phyloP scores from a whole-genome alignment of 2,113 vertebrate species.

The Hemichromis elongatus region DNA sequence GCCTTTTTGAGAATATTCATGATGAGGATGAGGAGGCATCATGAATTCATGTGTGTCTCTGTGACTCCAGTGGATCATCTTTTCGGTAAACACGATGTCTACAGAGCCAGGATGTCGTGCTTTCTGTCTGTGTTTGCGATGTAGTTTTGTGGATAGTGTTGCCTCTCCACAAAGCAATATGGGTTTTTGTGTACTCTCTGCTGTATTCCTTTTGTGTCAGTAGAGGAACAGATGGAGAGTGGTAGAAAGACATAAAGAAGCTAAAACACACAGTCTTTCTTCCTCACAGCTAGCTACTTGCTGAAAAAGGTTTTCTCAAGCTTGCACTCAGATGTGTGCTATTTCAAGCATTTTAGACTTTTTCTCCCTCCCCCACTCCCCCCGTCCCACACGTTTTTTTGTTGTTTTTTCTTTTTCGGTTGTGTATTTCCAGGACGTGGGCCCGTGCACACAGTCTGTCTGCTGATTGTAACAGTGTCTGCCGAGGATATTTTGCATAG shows the following conservation, averaged over 20 bases:
- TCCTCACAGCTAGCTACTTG: slow-evolving; percentile 61
- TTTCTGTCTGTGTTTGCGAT: slow-evolving; percentile 51
- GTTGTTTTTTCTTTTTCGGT: not conserved
- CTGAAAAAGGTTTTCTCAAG: slow-evolving; percentile 64
- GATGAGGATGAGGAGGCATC: slow-evolving; percentile 80
- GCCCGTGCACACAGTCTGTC: slow-evolving; percentile 11
- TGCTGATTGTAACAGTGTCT: not conserved
- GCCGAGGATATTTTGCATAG: not conserved
- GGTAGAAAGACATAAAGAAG: slow-evolving; percentile 56
- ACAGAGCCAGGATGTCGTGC: slow-evolving; percentile 47
- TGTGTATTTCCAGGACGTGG: slow-evolving; percentile 38
- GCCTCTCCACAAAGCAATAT: slow-evolving; percentile 63
- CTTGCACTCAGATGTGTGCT: slow-evolving; percentile 55
- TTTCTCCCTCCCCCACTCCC: slow-evolving; percentile 23
- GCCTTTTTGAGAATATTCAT: slow-evolving; percentile 89
- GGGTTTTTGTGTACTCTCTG: slow-evolving; percentile 56
- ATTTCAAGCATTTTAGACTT: slow-evolving; percentile 55
- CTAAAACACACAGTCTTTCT: slow-evolving; percentile 71
- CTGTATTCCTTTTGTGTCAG: slow-evolving; percentile 63
- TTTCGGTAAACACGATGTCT: slow-evolving; percentile 80
- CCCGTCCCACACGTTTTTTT: not conserved
- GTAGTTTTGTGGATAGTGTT: slow-evolving; percentile 63
- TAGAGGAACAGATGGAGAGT: slow-evolving; percentile 59
- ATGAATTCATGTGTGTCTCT: slow-evolving; percentile 79
- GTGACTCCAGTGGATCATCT: slow-evolving; percentile 77